These are phyloP conservation scores for Brenthis daphne DNA, from an alignment of 2,888 invertebrate genomes.

Conservation along the genomic window DNA sequence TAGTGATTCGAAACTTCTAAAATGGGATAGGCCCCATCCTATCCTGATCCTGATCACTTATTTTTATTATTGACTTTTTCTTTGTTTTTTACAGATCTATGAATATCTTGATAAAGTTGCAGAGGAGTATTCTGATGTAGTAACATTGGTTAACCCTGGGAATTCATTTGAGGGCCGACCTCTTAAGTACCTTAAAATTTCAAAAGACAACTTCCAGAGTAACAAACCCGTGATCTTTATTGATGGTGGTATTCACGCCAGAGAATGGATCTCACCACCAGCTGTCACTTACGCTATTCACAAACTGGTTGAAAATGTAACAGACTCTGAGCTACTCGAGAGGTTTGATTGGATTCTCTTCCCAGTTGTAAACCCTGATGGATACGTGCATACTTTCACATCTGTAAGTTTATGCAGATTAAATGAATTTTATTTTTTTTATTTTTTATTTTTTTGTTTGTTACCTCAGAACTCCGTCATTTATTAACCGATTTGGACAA, in stretches of 20 bases:
- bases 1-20: no score
- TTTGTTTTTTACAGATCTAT: conserved; percentile 61
- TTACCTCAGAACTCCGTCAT: no score
- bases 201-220: conserved; percentile 70
- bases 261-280: conserved; percentile 88
- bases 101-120: conserved; percentile 70
- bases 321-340: conserved; percentile 79
- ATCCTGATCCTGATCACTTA: no score
- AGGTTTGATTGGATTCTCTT: conserved; percentile 85
- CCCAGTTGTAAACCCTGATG: conserved; percentile 88
- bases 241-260: conserved; percentile 84
- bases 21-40: no score
- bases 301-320: conserved; percentile 83
- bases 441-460: no score
- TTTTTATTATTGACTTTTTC: no score
- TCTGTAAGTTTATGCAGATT: conserved; percentile 54
- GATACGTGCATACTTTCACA: conserved; percentile 83
- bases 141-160: conserved; percentile 77
- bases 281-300: conserved; percentile 85
- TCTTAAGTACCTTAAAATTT: conserved; percentile 82
- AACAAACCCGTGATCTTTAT: conserved; percentile 82
- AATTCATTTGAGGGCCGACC: conserved; percentile 79
- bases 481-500: no score
- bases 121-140: conserved; percentile 66
- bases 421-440: no score